These are phyloP conservation scores for Helicorthomorpha holstii DNA, from an alignment of 1,140 invertebrate species.

Conservation along the genomic window DNA sequence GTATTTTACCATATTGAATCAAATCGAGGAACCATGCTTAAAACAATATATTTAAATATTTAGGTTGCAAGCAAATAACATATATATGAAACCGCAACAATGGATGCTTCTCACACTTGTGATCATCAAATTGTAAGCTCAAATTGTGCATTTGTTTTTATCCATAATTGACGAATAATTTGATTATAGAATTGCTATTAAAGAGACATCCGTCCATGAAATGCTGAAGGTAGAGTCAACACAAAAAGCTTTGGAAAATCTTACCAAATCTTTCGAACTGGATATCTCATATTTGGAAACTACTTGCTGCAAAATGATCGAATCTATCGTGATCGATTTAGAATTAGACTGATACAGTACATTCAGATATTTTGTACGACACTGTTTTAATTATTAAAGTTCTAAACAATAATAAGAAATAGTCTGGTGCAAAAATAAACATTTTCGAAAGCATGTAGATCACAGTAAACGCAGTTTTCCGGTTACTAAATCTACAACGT, in stretches of 20 bases:
- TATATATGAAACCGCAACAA: neutral
- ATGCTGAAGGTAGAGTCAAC: neutral
- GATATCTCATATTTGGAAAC: neutral
- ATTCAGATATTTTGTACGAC: neutral
- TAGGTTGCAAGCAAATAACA: neutral
- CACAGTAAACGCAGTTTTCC: constrained; percentile 16
- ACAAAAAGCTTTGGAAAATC: neutral
- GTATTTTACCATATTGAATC: too few relatives aligned
- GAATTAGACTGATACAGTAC: neutral
- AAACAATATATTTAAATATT: neutral
- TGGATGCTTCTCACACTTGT: neutral
- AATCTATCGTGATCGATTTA: neutral
- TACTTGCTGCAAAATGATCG: neutral
- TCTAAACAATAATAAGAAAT: too few relatives aligned
- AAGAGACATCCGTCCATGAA: neutral
- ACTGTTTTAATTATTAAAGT: too few relatives aligned
- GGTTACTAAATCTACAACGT: constrained; percentile 16
- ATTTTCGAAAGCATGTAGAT: neutral
- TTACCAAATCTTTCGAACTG: neutral
- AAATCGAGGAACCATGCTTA: too few relatives aligned
- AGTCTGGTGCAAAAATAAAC: neutral
- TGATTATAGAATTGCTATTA: neutral
- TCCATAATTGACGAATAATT: neutral
- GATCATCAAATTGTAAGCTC: neutral
- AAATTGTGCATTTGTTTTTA: neutral